Conservation (phyloP, 2,113 vertebrate species). For the Poeciliopsis prolifica region DNA sequence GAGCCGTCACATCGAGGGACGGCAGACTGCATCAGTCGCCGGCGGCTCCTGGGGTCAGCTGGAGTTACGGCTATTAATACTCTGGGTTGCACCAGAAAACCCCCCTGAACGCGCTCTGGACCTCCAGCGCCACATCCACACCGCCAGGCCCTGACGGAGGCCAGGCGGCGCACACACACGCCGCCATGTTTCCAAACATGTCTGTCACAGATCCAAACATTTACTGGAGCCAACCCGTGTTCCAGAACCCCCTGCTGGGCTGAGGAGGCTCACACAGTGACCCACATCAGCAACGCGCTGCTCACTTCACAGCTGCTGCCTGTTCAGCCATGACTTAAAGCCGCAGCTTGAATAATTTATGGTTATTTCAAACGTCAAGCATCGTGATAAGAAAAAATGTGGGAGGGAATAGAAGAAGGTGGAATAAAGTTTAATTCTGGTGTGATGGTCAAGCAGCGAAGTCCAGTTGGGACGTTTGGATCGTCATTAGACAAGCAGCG, state of each 20-base stretch:
- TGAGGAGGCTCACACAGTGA: slow-evolving; percentile 57
- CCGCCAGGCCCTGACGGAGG: slow-evolving; percentile 19
- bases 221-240: slow-evolving; percentile 40
- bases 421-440: not conserved
- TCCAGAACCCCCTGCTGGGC: not conserved
- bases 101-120: slow-evolving; percentile 5
- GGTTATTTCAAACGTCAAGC: not conserved
- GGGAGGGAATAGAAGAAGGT: not conserved
- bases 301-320: too few relatives aligned
- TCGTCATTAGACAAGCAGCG: not conserved
- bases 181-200: slow-evolving; percentile 38
- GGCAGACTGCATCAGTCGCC: slow-evolving; percentile 51
- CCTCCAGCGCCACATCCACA: slow-evolving; percentile 17
- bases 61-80: slow-evolving; percentile 70
- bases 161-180: slow-evolving; percentile 8
- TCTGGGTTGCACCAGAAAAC: slow-evolving; percentile 3
- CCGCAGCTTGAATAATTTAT: not conserved
- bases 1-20: slow-evolving; percentile 35
- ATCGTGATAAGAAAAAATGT: not conserved
- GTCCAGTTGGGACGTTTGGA: not conserved
- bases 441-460: not conserved
- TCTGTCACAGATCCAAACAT: slow-evolving; percentile 62
- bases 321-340: not conserved
- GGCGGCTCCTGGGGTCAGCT: slow-evolving; percentile 51
- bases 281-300: slow-evolving; percentile 41